phyloP scores from a whole-genome alignment of 2,888 invertebrate genomes.

The Ectemnius cavifrons region DNA sequence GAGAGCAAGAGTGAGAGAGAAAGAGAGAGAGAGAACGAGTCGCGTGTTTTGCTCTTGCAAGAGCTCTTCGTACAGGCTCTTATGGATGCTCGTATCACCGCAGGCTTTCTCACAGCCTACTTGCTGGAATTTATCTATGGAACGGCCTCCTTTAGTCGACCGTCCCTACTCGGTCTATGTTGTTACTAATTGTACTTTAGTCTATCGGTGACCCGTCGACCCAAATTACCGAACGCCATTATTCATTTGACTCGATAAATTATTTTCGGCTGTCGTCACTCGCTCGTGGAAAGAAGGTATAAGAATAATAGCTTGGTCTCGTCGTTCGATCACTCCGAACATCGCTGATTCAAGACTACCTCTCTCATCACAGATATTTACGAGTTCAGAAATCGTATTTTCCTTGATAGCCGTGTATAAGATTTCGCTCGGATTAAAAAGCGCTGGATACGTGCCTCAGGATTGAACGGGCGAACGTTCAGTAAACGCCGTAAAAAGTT shows the following conservation, averaged over 20 bases:
- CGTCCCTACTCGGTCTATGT: no score
- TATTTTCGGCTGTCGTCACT: constrained; percentile 23
- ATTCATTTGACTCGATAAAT: constrained; percentile 22
- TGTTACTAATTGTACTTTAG: not conserved
- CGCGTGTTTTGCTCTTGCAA: no score
- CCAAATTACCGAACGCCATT: not conserved
- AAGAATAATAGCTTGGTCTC: constrained; percentile 21
- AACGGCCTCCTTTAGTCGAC: no score
- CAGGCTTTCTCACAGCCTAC: no score
- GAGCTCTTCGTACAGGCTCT: no score
- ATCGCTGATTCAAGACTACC: constrained; percentile 7
- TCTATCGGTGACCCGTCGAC: not conserved
- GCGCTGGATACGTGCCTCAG: no score
- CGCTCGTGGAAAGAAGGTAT: not conserved
- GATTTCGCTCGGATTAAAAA: no score
- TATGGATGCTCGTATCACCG: no score
- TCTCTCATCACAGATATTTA: constrained; percentile 16
- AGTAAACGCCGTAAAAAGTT: no score
- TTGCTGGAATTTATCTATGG: no score
- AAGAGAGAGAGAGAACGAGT: not conserved
- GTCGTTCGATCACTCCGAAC: constrained; percentile 8
- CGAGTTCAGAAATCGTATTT: not conserved
- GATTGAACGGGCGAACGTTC: no score
- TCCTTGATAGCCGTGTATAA: no score
- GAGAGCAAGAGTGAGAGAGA: not conserved